These are phyloP conservation scores for Zootermopsis nevadensis DNA, from an alignment of 2,888 invertebrate genomes.

Conservation along the genomic window DNA sequence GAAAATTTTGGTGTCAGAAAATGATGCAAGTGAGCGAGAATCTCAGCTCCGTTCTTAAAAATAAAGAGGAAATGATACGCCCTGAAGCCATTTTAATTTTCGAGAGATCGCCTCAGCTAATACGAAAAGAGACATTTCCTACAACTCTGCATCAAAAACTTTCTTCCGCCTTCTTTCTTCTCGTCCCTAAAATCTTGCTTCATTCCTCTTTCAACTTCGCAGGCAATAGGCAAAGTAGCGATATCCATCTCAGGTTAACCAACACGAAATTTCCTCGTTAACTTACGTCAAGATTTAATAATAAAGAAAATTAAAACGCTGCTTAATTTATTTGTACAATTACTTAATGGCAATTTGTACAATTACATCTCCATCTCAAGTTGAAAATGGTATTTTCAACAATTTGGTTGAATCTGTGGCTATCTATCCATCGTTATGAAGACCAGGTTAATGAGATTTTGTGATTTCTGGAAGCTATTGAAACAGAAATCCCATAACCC, in stretches of 20 bases:
- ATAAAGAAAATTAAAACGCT: slow-evolving; percentile 17
- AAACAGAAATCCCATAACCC: too few relatives aligned
- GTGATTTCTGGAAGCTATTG: neutral
- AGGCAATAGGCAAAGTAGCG: slow-evolving; percentile 1
- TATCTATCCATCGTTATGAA: neutral
- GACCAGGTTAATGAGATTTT: neutral
- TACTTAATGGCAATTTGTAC: neutral
- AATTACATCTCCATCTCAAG: neutral
- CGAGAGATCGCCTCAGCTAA: slow-evolving; percentile 59
- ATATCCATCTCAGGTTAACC: slow-evolving; percentile 3
- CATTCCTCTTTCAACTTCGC: slow-evolving; percentile 1
- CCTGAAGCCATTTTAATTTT: slow-evolving; percentile 64
- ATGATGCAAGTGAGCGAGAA: neutral
- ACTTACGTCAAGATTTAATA: slow-evolving; percentile 24
- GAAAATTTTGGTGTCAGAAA: neutral
- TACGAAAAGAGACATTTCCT: slow-evolving; percentile 37
- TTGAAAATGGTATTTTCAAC: slow-evolving; percentile 7
- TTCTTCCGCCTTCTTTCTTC: neutral
- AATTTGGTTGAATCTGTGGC: slow-evolving; percentile 1
- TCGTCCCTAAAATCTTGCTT: slow-evolving; percentile 1
- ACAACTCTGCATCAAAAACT: slow-evolving; percentile 31
- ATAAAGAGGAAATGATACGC: slow-evolving; percentile 32
- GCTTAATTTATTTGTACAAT: slow-evolving; percentile 32
- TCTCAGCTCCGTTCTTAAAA: neutral
- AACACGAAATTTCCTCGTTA: slow-evolving; percentile 21